Percentiles rank a stretch among this genome's conserved stretches.
These are phyloP conservation scores for Drosophila pseudoobscura DNA, from an alignment of 1,140 invertebrate species.

Conservation along the genomic window DNA sequence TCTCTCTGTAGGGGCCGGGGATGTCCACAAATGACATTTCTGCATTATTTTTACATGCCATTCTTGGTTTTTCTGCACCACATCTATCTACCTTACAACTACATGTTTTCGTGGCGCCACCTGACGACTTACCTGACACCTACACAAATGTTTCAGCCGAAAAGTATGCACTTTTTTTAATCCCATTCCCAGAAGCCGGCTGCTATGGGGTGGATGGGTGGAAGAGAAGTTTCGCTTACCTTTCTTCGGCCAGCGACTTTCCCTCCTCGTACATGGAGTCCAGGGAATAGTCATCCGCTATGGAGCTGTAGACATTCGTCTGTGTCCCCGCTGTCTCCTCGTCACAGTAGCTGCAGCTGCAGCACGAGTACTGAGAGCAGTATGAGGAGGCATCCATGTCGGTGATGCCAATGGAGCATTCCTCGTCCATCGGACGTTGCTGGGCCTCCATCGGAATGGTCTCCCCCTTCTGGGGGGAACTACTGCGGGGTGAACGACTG, in stretches of 20 bases:
- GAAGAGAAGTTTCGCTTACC: constrained; percentile 51
- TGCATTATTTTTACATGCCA: not conserved
- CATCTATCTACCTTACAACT: too few species aligned
- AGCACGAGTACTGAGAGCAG: constrained; percentile 85
- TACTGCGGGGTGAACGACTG: constrained; percentile 48
- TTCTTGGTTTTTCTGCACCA: too few species aligned
- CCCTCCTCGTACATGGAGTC: constrained; percentile 66
- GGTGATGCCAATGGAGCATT: constrained; percentile 77
- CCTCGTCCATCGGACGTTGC: constrained; percentile 57
- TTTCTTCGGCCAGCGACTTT: constrained; percentile 63
- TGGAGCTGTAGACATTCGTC: constrained; percentile 74
- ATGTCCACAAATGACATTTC: too few species aligned
- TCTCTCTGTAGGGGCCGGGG: too few species aligned
- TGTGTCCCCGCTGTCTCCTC: constrained; percentile 46
- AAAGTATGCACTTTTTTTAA: constrained; percentile 20
- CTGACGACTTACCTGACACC: too few species aligned
- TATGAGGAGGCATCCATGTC: constrained; percentile 82
- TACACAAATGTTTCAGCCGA: not conserved
- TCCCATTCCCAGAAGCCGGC: constrained; percentile 5
- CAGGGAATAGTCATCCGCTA: constrained; percentile 68
- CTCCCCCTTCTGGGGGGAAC: constrained; percentile 34
- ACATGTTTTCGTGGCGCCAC: too few species aligned
- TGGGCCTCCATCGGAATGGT: constrained; percentile 16
- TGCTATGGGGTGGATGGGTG: not conserved
- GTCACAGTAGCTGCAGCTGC: constrained; percentile 85